Evolutionary conservation across 1,140 invertebrate species (phyloP), one percentile per base, ranked within the genome.

Genomic region (Armadillidium nasatum): DNA sequence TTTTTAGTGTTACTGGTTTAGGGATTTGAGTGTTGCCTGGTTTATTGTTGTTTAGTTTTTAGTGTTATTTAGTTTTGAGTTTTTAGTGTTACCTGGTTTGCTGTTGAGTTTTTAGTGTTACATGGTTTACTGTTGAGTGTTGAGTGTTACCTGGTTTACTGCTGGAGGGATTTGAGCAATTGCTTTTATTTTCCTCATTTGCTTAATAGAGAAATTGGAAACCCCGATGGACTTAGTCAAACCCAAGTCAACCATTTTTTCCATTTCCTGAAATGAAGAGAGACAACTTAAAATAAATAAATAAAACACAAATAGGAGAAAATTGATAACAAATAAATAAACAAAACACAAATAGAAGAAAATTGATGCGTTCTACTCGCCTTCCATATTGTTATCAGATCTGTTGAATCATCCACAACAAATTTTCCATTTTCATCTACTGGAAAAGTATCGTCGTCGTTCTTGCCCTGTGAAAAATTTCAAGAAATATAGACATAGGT

Each of bases 301-400:
- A n/a, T n/a, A n/a, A n/a, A n/a, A n/a, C n/a, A n/a, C n/a, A n/a
- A n/a, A n/a, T n/a, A n/a, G n/a, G n/a, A n/a, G n/a, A n/a, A n/a
- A n/a, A n/a, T n/a, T n/a, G n/a, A n/a, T n/a, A n/a, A n/a, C n/a
- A n/a, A n/a, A n/a, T n/a, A n/a, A n/a, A n/a, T n/a, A n/a, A n/a
- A n/a, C n/a, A n/a, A n/a, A n/a, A n/a, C n/a, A n/a, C n/a, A n/a
- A n/a, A 33, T 33, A 33, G 2, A 33, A 33, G 33, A 33, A 33
- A 33, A 33, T 33, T 33, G 6, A 3, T 33, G 33, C 6, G 6
- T 33, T 33, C 2, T 33, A 33, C 84, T 91, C 84, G 91, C 91
- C 87, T 90, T 91, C 92, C 92, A 94, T 71, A 89, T 88, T 44
- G 85, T 87, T 66, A 90, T 84, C 83, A 91, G 90, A 85, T 92